Conservation (phyloP, 2,888 invertebrate species). For the Hydropsyche betteni region DNA sequence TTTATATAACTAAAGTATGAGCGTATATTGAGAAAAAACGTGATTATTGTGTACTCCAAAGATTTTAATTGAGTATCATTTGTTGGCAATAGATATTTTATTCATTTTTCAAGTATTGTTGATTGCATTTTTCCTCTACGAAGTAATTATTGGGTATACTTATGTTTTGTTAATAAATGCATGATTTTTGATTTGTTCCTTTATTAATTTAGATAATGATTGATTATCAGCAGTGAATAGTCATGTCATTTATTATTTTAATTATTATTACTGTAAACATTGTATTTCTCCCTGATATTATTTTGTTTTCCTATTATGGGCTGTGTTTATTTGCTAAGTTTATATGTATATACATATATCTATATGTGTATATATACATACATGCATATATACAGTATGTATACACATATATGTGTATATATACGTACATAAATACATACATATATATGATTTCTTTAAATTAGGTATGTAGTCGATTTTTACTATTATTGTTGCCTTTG, state of each 20-base stretch:
- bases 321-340: constrained; percentile 26
- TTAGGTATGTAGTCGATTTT: background rate
- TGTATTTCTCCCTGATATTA: constrained; percentile 10
- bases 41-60: constrained; percentile 31
- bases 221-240: constrained; percentile 22
- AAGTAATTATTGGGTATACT: background rate
- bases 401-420: constrained; percentile 16
- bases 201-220: background rate
- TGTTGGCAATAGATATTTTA: background rate
- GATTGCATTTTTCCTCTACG: constrained; percentile 3
- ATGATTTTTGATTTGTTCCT: too few species aligned
- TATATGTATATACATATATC: too few species aligned
- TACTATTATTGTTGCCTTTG: constrained; percentile 23
- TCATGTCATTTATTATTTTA: constrained; percentile 1
- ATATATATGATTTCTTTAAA: background rate
- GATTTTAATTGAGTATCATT: constrained; percentile 21
- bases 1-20: constrained; percentile 15
- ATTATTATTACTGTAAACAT: constrained; percentile 13
- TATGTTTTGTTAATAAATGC: background rate
- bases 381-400: background rate
- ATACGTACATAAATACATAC: constrained; percentile 2
- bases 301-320: constrained; percentile 12
- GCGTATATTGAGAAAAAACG: background rate
- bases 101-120: background rate
- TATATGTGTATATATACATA: background rate